Evolutionary conservation across 2,113 vertebrate species (phyloP), one percentile per base, ranked within the genome.

Genomic region (Paedocypris sp.): DNA sequence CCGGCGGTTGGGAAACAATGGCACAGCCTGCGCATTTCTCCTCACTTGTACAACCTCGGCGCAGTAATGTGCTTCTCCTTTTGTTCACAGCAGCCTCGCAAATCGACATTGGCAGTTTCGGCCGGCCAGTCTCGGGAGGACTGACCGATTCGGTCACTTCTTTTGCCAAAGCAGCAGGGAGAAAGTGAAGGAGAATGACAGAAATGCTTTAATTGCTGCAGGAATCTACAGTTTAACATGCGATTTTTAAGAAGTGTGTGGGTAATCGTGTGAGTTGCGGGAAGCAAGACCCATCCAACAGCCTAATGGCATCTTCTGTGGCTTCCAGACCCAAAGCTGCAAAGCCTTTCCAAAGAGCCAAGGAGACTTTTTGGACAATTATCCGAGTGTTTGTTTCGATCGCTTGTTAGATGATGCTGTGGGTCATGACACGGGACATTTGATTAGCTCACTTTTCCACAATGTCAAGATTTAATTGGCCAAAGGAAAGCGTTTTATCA

Each of bases 181-280:
- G 78, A 71, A 80, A 77, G 80, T 64, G 58, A 48, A 13, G 59
- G 42, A 51, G 77, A 78, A 74, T 71, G 66, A 68, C 65, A 81
- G 75, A 80, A 81, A 82, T 77, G 67, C 69, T 80, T 78, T 80
- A 84, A 83, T 84, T 84, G 75, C 66, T 74, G 70, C 67, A 76
- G 66, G 68, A 80, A 82, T 79, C 66, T 52, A 83, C 71, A 71
- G 70, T 52, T 80, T 79, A 67, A 65, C 47, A 73, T 65, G 60
- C 64, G 53, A 69, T 69, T 62, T 70, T 75, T 70, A 68, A 77
- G 73, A 72, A 81, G 72, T 77, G 70, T 75, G 71, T 4, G 67
- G 75, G 50, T 77, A 75, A 77, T 74, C 71, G 67, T 54, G 73
- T 66, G 43, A 72, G 69, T 62, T 50, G 42, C 75, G 62, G 54